Conservation (phyloP, 1,140 invertebrate species). For the Bicyclus anynana region DNA sequence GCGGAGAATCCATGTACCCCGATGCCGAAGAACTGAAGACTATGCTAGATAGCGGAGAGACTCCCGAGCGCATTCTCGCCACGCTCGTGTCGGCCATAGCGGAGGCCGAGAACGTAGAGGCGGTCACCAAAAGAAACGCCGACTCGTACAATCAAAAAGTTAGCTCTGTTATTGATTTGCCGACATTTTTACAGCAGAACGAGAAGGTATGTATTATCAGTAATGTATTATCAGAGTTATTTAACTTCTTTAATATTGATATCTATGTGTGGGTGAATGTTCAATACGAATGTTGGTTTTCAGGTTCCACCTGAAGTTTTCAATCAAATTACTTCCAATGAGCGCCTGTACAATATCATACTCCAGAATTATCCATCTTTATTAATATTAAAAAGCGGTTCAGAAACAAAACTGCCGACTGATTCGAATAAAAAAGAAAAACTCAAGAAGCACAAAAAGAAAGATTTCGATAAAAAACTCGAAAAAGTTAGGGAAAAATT, state of each 20-base stretch:
- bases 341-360: constrained; percentile 83
- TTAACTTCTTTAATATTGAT: background rate
- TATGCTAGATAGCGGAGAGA: constrained; percentile 82
- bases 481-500: constrained; percentile 56
- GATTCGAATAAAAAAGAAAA: constrained; percentile 80
- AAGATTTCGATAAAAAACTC: constrained; percentile 62
- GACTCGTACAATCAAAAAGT: constrained; percentile 67
- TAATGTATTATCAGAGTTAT: constrained; percentile 9
- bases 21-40: constrained; percentile 82
- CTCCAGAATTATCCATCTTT: constrained; percentile 85
- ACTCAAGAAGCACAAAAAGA: constrained; percentile 70
- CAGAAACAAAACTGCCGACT: constrained; percentile 79
- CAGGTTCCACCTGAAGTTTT: constrained; percentile 84
- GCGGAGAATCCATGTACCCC: constrained; percentile 78
- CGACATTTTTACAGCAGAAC: constrained; percentile 86
- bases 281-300: constrained; percentile 32
- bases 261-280: background rate
- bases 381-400: constrained; percentile 80
- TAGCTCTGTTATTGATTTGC: constrained; percentile 85
- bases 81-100: constrained; percentile 80
- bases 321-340: constrained; percentile 81
- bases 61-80: constrained; percentile 84
- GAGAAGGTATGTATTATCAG: constrained; percentile 81
- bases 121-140: constrained; percentile 64
- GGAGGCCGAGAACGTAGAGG: constrained; percentile 66